Base-by-base conservation (phyloP, 2,888 invertebrate genomes). In the Heliconius ethilla region DNA sequence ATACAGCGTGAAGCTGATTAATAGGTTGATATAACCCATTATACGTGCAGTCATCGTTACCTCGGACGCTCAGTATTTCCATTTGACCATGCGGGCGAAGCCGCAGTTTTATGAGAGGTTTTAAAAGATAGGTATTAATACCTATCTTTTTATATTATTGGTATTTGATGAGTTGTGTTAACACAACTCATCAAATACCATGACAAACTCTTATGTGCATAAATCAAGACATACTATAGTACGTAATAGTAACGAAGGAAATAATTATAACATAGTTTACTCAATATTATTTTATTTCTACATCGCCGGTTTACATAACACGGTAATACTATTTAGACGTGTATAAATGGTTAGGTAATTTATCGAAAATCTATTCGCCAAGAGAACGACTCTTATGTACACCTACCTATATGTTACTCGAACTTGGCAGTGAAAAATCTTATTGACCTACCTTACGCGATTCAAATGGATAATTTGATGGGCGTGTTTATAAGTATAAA, bases 371-470 rank as follows among this genome's bases (percentile, higher is more conserved):
- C 40, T 22, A 63, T 70, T 10, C 40, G 62, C 75, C 75, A 77
- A 73, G 70, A 75, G 73, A 51, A 51, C 51, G 18, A 51, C 51
- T 22, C 7, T 62, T 66, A 29, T 33, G 33, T 33, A 33, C 33
- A 76, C 33, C 29, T 22, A 66, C 40, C 9, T 37, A 37, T 37
- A 40, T 40, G 11, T 70, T 51, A 77, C 18, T 25, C 74, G 11
- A 45, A 65, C 80, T 90, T 90, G 90, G 90, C 90, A 90, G 81
- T 79, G 82, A 81, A 79, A 69, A 75, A 78, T 70, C 77, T 81
- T 82, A 81, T 87, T 86, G 89, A 89, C 90, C 90, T 89, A 87
- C 89, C 89, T 87, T 90, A 89, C 87, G 86, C 86, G 86, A 72
- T 59, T n/a, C 33, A 37, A 81, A 84, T 40, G n/a, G 65, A 72